These are phyloP conservation scores for Coptotermes formosanus DNA, from an alignment of 1,140 invertebrate genomes.

Conservation along the genomic window DNA sequence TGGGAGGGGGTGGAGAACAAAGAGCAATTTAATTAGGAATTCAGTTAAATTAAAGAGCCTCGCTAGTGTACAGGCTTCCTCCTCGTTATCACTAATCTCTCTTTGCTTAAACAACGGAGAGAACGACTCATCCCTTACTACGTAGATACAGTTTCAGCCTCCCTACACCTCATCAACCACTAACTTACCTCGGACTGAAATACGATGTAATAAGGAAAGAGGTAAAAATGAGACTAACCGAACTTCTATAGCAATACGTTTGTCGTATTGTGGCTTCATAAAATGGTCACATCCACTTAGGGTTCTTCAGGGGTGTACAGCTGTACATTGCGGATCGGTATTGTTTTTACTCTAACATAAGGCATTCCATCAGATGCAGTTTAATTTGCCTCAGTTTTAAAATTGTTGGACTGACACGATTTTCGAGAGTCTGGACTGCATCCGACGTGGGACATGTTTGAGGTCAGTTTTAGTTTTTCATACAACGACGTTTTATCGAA, in stretches of 20 bases:
- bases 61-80: conserved; percentile 15
- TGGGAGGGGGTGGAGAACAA: background rate
- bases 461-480: too few relatives aligned
- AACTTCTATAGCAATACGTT: background rate
- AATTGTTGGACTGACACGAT: too few relatives aligned
- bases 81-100: conserved; percentile 15
- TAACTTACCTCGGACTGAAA: background rate
- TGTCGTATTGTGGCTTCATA: background rate
- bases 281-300: too few relatives aligned
- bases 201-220: background rate
- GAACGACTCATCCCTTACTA: background rate
- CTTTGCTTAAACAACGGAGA: conserved; percentile 12
- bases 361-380: too few relatives aligned
- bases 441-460: too few relatives aligned
- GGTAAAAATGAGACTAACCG: background rate
- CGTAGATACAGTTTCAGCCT: background rate
- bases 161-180: background rate
- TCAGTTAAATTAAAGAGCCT: conserved; percentile 19
- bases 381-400: too few relatives aligned
- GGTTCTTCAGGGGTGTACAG: too few relatives aligned
- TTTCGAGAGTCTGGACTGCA: too few relatives aligned
- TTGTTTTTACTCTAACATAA: too few relatives aligned
- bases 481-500: too few relatives aligned
- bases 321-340: too few relatives aligned
- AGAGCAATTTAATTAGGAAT: conserved; percentile 17